These are phyloP conservation scores for Pectinophora gossypiella DNA, from an alignment of 1,140 invertebrate species.

Conservation along the genomic window DNA sequence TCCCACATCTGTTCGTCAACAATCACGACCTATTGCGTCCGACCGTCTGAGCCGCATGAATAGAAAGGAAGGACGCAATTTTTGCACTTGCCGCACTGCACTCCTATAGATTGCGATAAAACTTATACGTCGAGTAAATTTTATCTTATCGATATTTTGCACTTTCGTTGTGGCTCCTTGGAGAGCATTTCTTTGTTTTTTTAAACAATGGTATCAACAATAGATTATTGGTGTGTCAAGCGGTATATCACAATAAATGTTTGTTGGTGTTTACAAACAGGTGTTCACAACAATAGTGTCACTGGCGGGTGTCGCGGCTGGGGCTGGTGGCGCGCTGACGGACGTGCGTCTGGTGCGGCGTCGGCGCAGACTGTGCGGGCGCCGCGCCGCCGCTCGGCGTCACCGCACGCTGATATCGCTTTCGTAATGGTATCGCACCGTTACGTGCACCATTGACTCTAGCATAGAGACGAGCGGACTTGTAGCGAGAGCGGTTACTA, in stretches of 20 bases:
- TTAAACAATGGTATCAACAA: constrained; percentile 1
- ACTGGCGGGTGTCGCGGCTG: neutral
- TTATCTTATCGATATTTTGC: constrained; percentile 58
- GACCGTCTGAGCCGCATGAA: constrained; percentile 3
- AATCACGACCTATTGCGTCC: constrained; percentile 9
- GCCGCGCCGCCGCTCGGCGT: neutral
- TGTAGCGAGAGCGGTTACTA: too few species aligned
- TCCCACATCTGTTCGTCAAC: constrained; percentile 33
- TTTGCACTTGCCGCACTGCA: constrained; percentile 37
- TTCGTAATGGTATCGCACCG: neutral
- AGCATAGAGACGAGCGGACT: too few species aligned
- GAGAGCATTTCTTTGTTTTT: constrained; percentile 41
- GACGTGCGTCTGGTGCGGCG: neutral
- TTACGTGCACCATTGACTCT: too few species aligned
- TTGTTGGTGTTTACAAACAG: neutral
- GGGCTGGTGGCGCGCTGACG: neutral
- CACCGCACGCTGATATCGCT: neutral
- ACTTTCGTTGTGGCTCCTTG: constrained; percentile 30
- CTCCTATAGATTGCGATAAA: constrained; percentile 33
- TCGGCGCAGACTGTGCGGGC: neutral
- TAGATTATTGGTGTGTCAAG: neutral
- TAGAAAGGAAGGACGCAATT: constrained; percentile 55
- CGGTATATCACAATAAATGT: neutral
- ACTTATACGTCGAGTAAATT: constrained; percentile 21
- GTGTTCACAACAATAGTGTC: neutral